These are phyloP conservation scores for Platyscapa corneri DNA, from an alignment of 1,140 invertebrate genomes.

Conservation along the genomic window DNA sequence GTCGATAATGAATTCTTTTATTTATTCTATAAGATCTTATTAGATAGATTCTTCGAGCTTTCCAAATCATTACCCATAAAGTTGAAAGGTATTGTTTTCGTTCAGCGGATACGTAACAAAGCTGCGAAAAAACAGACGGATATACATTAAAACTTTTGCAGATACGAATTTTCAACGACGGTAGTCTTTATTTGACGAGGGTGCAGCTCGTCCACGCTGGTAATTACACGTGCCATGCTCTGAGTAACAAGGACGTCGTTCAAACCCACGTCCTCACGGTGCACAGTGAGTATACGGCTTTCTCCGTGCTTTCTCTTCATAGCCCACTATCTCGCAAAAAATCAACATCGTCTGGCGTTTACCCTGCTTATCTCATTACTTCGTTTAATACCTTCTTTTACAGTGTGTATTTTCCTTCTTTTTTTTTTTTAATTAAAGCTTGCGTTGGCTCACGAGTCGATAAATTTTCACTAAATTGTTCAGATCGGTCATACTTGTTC, in stretches of 20 bases:
- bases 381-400: not conserved
- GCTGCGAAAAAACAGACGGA: not conserved
- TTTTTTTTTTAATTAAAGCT: constrained; percentile 16
- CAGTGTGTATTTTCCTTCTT: too few species aligned
- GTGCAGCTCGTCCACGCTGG: constrained; percentile 86
- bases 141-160: constrained; percentile 55
- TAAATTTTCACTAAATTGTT: not conserved
- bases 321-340: not conserved
- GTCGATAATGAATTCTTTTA: not conserved
- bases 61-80: not conserved
- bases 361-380: constrained; percentile 33
- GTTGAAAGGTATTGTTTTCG: not conserved
- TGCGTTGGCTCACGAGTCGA: not conserved
- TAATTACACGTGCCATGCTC: constrained; percentile 87
- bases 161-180: constrained; percentile 82
- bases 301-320: not conserved
- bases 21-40: not conserved
- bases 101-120: not conserved
- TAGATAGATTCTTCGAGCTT: not conserved
- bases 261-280: constrained; percentile 86
- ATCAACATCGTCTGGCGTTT: constrained; percentile 7
- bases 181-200: constrained; percentile 84
- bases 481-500: not conserved
- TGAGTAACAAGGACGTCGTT: constrained; percentile 83
- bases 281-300: constrained; percentile 79